phyloP scores from a whole-genome alignment of 1,140 invertebrate species.

The Microplitis mediator region DNA sequence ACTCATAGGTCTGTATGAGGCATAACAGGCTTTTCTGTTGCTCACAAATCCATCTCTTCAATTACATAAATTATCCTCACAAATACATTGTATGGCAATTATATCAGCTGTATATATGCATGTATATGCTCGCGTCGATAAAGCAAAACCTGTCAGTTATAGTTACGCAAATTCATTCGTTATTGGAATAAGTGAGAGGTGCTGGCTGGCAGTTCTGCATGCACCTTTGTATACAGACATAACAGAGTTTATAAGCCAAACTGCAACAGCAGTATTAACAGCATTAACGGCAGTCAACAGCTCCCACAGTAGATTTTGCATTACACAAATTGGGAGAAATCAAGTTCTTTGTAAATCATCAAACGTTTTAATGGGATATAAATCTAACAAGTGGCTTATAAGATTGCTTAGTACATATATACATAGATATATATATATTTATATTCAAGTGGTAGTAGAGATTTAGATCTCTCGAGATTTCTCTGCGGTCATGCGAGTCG shows the following conservation, averaged over 20 bases:
- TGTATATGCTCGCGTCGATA: background rate
- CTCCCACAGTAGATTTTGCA: slow-evolving; percentile 5
- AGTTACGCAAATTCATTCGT: slow-evolving; percentile 8
- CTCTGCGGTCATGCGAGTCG: slow-evolving; percentile 13
- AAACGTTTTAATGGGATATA: background rate
- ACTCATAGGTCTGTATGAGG: background rate
- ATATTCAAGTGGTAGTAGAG: background rate
- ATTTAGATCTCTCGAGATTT: slow-evolving; percentile 7
- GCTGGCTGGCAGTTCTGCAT: background rate
- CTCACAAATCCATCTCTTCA: background rate
- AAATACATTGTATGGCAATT: background rate
- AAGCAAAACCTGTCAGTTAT: background rate
- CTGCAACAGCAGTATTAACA: background rate
- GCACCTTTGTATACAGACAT: background rate
- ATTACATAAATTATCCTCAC: background rate
- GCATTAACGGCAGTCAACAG: background rate
- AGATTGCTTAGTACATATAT: background rate
- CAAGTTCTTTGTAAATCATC: background rate
- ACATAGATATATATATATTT: background rate
- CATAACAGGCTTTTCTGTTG: background rate
- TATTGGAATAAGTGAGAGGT: background rate
- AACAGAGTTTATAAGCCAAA: background rate
- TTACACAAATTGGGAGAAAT: slow-evolving; percentile 7
- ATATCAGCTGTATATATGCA: background rate
- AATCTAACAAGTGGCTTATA: background rate